phyloP scores from a whole-genome alignment of 1,140 invertebrate species.

The Drosophila guanche region DNA sequence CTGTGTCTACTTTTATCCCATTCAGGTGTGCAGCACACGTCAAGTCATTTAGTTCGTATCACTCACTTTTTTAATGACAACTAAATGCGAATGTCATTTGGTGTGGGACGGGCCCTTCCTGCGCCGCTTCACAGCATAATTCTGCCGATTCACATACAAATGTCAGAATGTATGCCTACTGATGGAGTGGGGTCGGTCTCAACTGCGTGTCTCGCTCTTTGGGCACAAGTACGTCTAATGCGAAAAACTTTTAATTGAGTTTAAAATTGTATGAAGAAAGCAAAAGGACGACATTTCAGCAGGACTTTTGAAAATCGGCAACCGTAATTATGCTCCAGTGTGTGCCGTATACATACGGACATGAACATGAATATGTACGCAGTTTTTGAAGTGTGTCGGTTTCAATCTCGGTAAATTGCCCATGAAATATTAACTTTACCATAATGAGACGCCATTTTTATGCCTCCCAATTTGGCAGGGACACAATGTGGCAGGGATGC shows the following conservation, averaged over 20 bases:
- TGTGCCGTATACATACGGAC: constrained; percentile 30
- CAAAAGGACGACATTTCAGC: constrained; percentile 32
- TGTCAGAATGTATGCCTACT: background rate
- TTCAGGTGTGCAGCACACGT: constrained; percentile 1
- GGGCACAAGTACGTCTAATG: constrained; percentile 74
- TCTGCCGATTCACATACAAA: constrained; percentile 44
- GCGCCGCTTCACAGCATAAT: background rate
- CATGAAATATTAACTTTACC: constrained; percentile 79
- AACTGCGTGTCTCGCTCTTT: constrained; percentile 26
- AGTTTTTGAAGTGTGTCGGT: constrained; percentile 78
- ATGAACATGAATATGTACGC: constrained; percentile 33
- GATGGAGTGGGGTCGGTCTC: background rate
- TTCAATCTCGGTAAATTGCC: constrained; percentile 80
- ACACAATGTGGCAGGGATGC: constrained; percentile 46
- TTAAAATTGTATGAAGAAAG: constrained; percentile 75
- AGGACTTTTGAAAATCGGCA: constrained; percentile 36
- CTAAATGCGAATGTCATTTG: constrained; percentile 71
- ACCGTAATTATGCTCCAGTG: constrained; percentile 42
- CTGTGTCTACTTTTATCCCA: constrained; percentile 3
- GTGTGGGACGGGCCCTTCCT: constrained; percentile 4
- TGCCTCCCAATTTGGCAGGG: constrained; percentile 69
- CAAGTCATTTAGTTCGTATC: constrained; percentile 64
- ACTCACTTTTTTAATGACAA: constrained; percentile 71
- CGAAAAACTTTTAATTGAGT: constrained; percentile 79
- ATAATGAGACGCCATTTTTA: constrained; percentile 79